Evolutionary conservation across 2,888 invertebrate species (phyloP).

Genomic region (Nomada flava): DNA sequence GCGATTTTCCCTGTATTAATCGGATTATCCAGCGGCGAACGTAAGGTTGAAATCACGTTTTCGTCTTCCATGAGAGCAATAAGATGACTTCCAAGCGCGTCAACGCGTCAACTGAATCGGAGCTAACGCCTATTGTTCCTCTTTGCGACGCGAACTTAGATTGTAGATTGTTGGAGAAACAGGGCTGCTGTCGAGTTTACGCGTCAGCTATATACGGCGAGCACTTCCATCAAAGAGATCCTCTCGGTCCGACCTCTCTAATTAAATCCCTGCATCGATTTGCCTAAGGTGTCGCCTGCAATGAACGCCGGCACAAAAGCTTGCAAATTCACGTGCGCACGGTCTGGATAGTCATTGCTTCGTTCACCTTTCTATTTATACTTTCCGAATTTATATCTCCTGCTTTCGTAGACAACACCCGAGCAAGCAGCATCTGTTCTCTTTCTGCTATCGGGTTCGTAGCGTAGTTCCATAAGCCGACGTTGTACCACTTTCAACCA

Average conservation of each 20-base stretch:
- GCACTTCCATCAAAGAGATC: slow-evolving; percentile 54
- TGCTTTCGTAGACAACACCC: too few species aligned
- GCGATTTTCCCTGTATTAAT: slow-evolving; percentile 8
- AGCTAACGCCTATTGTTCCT: neutral
- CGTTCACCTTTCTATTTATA: too few species aligned
- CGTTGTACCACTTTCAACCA: neutral
- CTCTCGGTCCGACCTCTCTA: slow-evolving; percentile 46
- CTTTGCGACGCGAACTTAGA: slow-evolving; percentile 15
- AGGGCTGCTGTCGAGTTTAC: slow-evolving; percentile 29
- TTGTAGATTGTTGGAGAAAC: slow-evolving; percentile 36
- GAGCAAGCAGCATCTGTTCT: too few species aligned
- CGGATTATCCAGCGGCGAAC: neutral
- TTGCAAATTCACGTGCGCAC: slow-evolving; percentile 27
- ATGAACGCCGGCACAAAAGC: slow-evolving; percentile 48
- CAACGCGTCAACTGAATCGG: neutral
- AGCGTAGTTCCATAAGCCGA: too few species aligned
- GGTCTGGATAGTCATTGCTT: too few species aligned
- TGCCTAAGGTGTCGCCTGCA: slow-evolving; percentile 40
- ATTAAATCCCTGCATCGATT: slow-evolving; percentile 56
- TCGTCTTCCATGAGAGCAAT: neutral
- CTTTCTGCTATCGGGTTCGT: too few species aligned
- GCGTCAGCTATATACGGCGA: slow-evolving; percentile 17
- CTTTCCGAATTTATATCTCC: too few species aligned
- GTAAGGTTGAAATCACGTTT: slow-evolving; percentile 15
- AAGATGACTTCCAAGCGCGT: neutral